Evolutionary conservation across 1,140 invertebrate genomes (phyloP), one percentile per base, ranked within the genome.

Genomic region (Drosophila bifasciata): DNA sequence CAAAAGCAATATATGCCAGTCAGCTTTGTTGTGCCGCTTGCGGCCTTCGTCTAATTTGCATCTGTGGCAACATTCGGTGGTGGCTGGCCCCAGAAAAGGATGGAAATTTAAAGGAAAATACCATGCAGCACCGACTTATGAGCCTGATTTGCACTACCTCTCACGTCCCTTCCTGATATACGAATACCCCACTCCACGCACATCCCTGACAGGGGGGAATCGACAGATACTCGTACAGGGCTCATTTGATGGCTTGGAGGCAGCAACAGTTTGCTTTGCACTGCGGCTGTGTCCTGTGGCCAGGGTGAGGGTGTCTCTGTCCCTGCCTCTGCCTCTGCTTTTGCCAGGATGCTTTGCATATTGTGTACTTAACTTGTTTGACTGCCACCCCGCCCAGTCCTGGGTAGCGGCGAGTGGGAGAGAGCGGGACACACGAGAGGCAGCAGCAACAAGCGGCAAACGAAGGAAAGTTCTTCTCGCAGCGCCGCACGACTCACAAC

Each of bases 341-440:
- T 32, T 3, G 28, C 8, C 32, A 48, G 49, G 66, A 69, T 69
- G 63, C 68, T 74, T 74, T 74, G 70, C 70, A 74, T 74, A 74
- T 74, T 74, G 70, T 74, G 69, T 74, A 74, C 70, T 74, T 74
- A 74, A 74, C 70, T 74, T 74, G 70, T 74, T 74, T 74, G 70
- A 52, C 56, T 72, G 69, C 62, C 62, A 23, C 25, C n/a, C 45
- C 28, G 39, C 8, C 45, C 40, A 19, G 60, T 7, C 11, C 16
- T 25, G 1, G 13, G 11, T 11, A 7, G 3, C 5, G 11, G n/a
- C n/a, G n/a, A n/a, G n/a, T n/a, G n/a, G n/a, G n/a, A n/a, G n/a
- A n/a, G n/a, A 8, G n/a, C 5, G n/a, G 13, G 6, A 0, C 4
- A 11, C 19, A 25, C 62, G 17, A 58, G 63, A 53, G 40, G 57